Conservation (phyloP, 2,113 vertebrate species). For the Amphiprion percula region DNA sequence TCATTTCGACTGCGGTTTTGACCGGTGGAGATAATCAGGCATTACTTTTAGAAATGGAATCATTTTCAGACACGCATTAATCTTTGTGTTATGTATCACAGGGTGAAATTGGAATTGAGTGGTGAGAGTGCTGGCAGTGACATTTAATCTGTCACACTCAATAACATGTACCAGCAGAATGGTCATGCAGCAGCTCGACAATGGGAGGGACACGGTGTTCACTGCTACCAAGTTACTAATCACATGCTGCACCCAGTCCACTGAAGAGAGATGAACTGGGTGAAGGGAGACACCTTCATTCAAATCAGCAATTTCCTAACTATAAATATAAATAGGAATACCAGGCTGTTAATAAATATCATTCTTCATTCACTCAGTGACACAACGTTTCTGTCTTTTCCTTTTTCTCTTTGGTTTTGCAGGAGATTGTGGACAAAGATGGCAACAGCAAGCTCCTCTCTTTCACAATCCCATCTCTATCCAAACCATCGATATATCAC, state of each 20-base stretch:
- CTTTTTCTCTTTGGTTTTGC: slow-evolving; percentile 45
- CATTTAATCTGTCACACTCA: slow-evolving; percentile 45
- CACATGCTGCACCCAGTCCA: not conserved
- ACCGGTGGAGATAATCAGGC: slow-evolving; percentile 37
- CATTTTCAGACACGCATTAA: slow-evolving; percentile 13
- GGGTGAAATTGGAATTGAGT: slow-evolving; percentile 53
- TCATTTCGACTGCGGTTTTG: not conserved
- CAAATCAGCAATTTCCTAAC: not conserved
- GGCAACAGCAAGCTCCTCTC: slow-evolving; percentile 97
- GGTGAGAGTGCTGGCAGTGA: slow-evolving; percentile 3
- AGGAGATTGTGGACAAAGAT: slow-evolving; percentile 99
- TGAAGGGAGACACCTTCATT: not conserved
- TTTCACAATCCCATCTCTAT: slow-evolving; percentile 97
- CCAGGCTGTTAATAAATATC: slow-evolving; percentile 1
- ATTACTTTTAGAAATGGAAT: slow-evolving; percentile 30
- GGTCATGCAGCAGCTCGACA: not conserved
- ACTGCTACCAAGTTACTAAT: not conserved
- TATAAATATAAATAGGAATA: not conserved
- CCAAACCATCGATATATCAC: slow-evolving; percentile 97
- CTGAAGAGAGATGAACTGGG: not conserved
- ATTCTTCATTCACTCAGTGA: not conserved
- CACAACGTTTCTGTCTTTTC: slow-evolving; percentile 11
- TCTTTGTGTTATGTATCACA: slow-evolving; percentile 14
- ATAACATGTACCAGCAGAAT: slow-evolving; percentile 17
- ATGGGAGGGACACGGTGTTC: not conserved